These are phyloP conservation scores for Pegoplata infirma DNA, from an alignment of 2,888 invertebrate species.

Conservation along the genomic window DNA sequence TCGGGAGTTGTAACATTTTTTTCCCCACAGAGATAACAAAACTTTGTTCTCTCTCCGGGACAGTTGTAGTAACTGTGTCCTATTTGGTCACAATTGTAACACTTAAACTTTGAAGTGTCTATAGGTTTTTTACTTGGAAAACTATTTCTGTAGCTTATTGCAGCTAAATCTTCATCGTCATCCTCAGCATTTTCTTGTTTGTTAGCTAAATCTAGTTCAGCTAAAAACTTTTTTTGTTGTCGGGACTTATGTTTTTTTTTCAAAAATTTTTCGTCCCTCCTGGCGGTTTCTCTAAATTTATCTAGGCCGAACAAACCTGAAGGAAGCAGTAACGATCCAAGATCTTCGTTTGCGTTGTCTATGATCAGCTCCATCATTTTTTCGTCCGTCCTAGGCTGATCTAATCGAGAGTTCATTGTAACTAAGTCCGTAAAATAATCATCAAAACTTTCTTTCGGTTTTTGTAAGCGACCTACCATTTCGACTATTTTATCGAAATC, in stretches of 20 bases:
- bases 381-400: background rate
- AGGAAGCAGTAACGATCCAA: conserved; percentile 6
- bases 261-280: background rate
- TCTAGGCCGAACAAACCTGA: background rate
- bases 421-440: conserved; percentile 14
- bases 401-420: conserved; percentile 3
- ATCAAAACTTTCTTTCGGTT: background rate
- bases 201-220: too few species aligned
- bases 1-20: too few species aligned
- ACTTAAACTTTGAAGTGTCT: too few species aligned
- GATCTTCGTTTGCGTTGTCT: conserved; percentile 6
- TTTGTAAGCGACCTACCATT: conserved; percentile 1
- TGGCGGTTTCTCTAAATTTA: background rate
- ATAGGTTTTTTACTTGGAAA: too few species aligned
- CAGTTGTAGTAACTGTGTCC: too few species aligned
- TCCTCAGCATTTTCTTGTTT: background rate
- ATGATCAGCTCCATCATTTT: conserved; percentile 21
- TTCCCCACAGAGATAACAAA: too few species aligned
- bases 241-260: background rate
- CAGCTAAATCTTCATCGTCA: too few species aligned
- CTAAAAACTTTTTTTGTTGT: too few species aligned
- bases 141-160: too few species aligned
- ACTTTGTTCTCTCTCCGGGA: too few species aligned
- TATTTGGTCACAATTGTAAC: too few species aligned
- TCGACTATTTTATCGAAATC: background rate